phyloP scores from a whole-genome alignment of 2,888 invertebrate genomes.

The Mycalesis mineus region DNA sequence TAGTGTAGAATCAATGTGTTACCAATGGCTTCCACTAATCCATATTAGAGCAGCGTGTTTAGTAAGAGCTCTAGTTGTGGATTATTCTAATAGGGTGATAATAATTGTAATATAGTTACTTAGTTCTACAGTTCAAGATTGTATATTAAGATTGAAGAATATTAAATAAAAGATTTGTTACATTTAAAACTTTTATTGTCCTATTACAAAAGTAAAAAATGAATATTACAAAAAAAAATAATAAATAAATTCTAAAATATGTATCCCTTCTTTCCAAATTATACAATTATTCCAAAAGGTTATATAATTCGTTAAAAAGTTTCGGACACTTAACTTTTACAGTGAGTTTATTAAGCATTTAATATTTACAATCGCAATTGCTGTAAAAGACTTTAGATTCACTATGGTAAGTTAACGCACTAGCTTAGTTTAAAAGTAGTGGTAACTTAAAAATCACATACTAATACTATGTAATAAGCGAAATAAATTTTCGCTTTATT shows the following conservation, averaged over 20 bases:
- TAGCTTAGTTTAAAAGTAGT: conserved; percentile 13
- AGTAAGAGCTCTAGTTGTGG: too few species aligned
- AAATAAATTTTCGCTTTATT: too few species aligned
- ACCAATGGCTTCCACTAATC: too few species aligned
- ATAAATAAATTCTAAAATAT: conserved; percentile 20
- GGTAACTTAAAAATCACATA: conserved; percentile 12
- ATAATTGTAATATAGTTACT: too few species aligned
- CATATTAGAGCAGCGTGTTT: too few species aligned
- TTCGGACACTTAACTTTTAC: neutral
- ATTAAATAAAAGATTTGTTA: neutral
- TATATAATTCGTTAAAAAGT: neutral
- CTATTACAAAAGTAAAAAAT: conserved; percentile 27
- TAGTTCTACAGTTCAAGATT: too few species aligned
- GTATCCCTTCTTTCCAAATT: neutral
- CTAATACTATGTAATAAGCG: neutral
- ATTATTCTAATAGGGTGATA: too few species aligned
- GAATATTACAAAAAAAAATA: conserved; percentile 8
- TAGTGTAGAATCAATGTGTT: too few species aligned
- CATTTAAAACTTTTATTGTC: conserved; percentile 18
- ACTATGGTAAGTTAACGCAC: conserved; percentile 8
- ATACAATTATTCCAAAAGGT: neutral
- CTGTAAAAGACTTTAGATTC: neutral
- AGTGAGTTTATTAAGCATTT: neutral
- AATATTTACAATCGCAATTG: neutral
- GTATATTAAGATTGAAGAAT: too few species aligned